Base-by-base conservation (phyloP, 2,888 invertebrate species). In the Cloeon dipterum region DNA sequence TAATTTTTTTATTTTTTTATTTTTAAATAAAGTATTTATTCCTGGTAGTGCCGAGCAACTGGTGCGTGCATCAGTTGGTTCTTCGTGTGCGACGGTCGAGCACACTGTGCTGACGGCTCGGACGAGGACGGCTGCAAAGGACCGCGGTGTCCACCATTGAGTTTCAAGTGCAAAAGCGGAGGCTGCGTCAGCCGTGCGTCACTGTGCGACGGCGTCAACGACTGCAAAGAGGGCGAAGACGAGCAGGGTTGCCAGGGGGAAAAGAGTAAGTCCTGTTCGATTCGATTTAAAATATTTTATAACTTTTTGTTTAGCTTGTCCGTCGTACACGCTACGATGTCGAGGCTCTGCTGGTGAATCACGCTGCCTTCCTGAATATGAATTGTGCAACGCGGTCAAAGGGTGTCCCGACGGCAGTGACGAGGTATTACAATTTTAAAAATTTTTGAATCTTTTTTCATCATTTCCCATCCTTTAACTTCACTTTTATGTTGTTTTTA, bases 31-130 rank as follows among this genome's bases (percentile, higher is more conserved):
- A n/a, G n/a, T n/a, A n/a, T n/a, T n/a, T n/a, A n/a, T n/a, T n/a
- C n/a, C n/a, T n/a, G n/a, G n/a, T 61, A 88, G 74, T 88, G 88
- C 52, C 75, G 75, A 20, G 77, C 77, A 37, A 74, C 75, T 36
- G 88, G 88, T 2, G 65, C 70, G 11, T 88, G 88, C 55, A 79
- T 88, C 50, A 85, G 83, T 47, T 86, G 85, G 85, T 86, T 82
- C 63, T 86, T 85, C 56, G 81, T 88, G 4, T 88, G 88, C 55
- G 86, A 88, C 53, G 77, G 78, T 8, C 69, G 78, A 43, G 67
- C 70, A 42, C 83, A 88, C 52, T 88, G 88, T 50, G 67, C 68
- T 7, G 86, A 86, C 50, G 82, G 78, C 16, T 83, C 83, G 1
- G 88, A 88, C 52, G 88, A 88, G 56, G 74, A 74, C 49, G 85